Percentiles rank a stretch among this genome's conserved stretches.
These are phyloP conservation scores for Dicentrarchus labrax DNA, from an alignment of 2,113 vertebrate genomes.

Conservation along the genomic window DNA sequence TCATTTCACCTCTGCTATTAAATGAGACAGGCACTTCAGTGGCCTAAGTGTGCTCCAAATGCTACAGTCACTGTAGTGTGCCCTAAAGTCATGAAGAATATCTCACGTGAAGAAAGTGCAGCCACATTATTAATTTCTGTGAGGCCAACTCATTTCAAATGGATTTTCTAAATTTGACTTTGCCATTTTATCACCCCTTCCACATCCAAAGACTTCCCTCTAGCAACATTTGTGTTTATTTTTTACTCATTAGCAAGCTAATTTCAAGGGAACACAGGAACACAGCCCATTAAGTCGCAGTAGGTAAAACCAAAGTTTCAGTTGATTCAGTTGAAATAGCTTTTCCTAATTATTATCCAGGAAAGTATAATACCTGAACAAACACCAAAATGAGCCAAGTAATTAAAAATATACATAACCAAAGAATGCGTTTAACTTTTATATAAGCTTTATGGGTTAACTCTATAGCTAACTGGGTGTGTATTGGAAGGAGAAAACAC, in stretches of 20 bases:
- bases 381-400: neutral
- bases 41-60: neutral
- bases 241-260: neutral
- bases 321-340: too few species aligned
- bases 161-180: neutral
- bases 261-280: neutral
- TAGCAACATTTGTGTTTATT: neutral
- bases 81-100: too few species aligned
- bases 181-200: too few species aligned
- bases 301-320: too few species aligned
- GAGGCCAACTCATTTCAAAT: neutral
- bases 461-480: neutral
- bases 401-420: neutral
- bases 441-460: too few species aligned
- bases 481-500: neutral
- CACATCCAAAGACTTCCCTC: too few species aligned
- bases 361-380: too few species aligned
- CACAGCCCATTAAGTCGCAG: too few species aligned
- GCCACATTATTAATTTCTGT: neutral
- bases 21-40: neutral
- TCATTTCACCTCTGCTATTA: neutral
- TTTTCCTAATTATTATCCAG: too few species aligned
- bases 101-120: neutral
- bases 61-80: neutral
- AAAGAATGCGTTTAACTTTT: too few species aligned